Percentiles rank a stretch among this genome's conserved stretches.
Evolutionary conservation across 2,797 vertebrate species (phyloP).

Genomic region (Silurus aristotelis): DNA sequence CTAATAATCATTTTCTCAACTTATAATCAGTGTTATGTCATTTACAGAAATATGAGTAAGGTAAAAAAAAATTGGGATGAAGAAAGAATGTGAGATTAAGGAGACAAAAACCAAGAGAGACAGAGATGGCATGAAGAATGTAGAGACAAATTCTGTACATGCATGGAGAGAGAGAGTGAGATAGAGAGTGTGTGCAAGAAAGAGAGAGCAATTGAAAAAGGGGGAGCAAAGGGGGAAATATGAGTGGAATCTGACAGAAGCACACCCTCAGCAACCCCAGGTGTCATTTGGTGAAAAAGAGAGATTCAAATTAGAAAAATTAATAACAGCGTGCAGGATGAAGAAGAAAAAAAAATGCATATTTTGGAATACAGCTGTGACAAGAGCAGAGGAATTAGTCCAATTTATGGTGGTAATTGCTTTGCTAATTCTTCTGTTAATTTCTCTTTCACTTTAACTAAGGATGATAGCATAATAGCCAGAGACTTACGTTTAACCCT

Average conservation of each 20-base stretch:
- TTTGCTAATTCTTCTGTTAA: constrained; percentile 81
- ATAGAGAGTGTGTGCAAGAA: constrained; percentile 45
- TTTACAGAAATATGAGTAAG: neutral
- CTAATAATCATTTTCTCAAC: constrained; percentile 48
- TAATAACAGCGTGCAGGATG: constrained; percentile 74
- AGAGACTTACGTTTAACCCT: constrained; percentile 73
- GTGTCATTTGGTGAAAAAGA: constrained; percentile 78
- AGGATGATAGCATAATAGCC: constrained; percentile 75
- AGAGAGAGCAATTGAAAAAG: constrained; percentile 49
- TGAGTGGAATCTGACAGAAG: constrained; percentile 70
- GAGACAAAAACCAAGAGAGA: constrained; percentile 23
- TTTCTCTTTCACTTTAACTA: constrained; percentile 72
- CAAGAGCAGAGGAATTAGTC: constrained; percentile 78
- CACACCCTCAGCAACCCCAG: constrained; percentile 68
- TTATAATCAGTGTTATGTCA: constrained; percentile 17
- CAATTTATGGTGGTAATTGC: constrained; percentile 85
- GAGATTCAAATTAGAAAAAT: constrained; percentile 72
- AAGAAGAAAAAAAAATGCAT: constrained; percentile 54
- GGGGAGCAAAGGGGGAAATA: constrained; percentile 63
- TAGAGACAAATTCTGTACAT: constrained; percentile 44
- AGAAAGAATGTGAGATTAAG: constrained; percentile 43
- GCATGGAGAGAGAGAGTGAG: constrained; percentile 15
- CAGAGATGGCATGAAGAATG: constrained; percentile 25
- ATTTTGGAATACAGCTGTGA: constrained; percentile 77
- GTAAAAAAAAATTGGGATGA: constrained; percentile 32